Evolutionary conservation across 2,113 vertebrate species (phyloP).

Genomic region (Hypomesus transpacificus): DNA sequence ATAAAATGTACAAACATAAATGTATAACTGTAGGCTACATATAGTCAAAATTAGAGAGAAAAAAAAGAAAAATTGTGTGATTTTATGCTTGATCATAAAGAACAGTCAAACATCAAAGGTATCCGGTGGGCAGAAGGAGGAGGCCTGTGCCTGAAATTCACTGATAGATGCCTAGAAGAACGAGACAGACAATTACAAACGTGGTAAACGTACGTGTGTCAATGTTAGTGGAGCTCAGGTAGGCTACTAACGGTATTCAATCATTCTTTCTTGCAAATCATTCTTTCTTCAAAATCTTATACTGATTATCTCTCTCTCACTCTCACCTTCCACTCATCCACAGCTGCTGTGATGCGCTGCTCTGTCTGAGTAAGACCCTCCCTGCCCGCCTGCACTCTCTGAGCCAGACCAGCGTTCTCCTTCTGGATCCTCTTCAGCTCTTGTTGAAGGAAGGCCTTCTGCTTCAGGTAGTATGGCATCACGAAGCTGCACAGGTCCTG

Average conservation of each 20-base stretch:
- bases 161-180: conserved; percentile 53
- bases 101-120: conserved; percentile 51
- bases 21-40: neutral
- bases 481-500: conserved; percentile 71
- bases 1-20: neutral
- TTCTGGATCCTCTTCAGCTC: conserved; percentile 67
- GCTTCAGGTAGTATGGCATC: conserved; percentile 68
- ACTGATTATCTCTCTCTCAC: neutral
- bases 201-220: too few relatives aligned
- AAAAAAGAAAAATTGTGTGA: neutral
- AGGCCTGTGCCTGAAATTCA: conserved; percentile 56
- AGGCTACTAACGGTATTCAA: too few relatives aligned
- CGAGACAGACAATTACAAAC: conserved; percentile 1
- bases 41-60: neutral
- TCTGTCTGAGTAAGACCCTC: conserved; percentile 61
- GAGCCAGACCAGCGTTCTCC: conserved; percentile 65
- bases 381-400: conserved; percentile 63
- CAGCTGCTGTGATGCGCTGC: conserved; percentile 52
- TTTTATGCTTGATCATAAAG: neutral
- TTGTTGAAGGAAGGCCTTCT: conserved; percentile 60
- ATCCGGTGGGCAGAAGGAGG: conserved; percentile 52
- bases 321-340: conserved; percentile 72
- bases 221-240: too few relatives aligned
- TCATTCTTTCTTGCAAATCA: too few relatives aligned
- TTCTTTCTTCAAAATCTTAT: neutral